Base-by-base conservation (phyloP, 2,797 vertebrate species). In the Morelia viridis region DNA sequence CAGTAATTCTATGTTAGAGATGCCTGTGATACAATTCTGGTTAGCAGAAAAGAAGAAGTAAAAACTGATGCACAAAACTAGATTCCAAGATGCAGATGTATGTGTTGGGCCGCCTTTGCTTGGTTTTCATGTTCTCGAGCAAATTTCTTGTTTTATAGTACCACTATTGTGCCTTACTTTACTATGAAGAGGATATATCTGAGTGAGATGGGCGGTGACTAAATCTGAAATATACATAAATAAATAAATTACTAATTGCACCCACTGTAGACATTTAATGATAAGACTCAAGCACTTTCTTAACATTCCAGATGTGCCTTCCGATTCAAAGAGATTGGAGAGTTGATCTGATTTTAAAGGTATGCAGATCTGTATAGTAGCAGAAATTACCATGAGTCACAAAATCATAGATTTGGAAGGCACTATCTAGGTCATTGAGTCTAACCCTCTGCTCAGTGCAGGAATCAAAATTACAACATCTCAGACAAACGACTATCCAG, bases 391-490 rank as follows among this genome's bases (percentile, higher is more conserved):
- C 60, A 87, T 85, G 5, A 88, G 84, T n/a, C 88, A 11, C 84
- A 0, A 0, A 76, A 76, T 35, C 6, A 15, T 41, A 76, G 68
- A 41, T 41, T 41, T 76, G 68, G 68, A 76, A 76, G 17, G 35
- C 1, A 1, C 68, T 76, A 76, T 41, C 31, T 35, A 76, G 31
- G 31, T 71, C 68, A 76, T 41, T 76, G 31, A 76, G 68, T 76
- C 31, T 41, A 76, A 41, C 17, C 17, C 15, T 76, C 6, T 41
- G 17, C 31, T 76, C 31, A 76, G 17, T 41, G 17, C 31, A 41
- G 68, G 17, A 41, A 41, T 92, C 90, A 65, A 53, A 61, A 85
- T 17, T 50, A 41, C 62, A 92, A 31, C 89, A 65, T 91, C 26
- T 76, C n/a, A 84, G 87, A 4, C 46, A 89, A 95, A 92, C 31